A percentile compares a stretch with the other conserved stretches of the same genome.
Evolutionary conservation across 2,113 vertebrate genomes (phyloP).

Genomic region (Triplophysa rosa): DNA sequence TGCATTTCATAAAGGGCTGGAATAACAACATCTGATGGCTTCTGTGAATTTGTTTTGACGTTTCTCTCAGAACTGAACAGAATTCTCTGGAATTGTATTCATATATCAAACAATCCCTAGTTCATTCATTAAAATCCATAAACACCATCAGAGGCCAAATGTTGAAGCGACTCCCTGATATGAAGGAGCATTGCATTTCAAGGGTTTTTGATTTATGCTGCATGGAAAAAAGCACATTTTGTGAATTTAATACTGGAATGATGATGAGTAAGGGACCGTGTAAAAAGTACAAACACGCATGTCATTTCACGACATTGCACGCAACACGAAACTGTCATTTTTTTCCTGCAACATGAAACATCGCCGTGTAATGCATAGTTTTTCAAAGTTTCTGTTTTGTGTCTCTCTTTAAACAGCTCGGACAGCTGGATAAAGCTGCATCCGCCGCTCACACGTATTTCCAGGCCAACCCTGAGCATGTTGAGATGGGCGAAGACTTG

Average conservation of each 20-base stretch:
- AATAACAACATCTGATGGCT: conserved; percentile 18
- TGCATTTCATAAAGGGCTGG: conserved; percentile 14
- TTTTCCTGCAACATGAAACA: not conserved
- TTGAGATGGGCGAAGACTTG: conserved; percentile 87
- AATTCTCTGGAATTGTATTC: conserved; percentile 6
- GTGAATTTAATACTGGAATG: too few species aligned
- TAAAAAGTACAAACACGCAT: too few species aligned
- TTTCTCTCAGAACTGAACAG: not conserved
- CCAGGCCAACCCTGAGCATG: conserved; percentile 95
- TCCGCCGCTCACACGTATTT: conserved; percentile 96
- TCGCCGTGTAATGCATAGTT: not conserved
- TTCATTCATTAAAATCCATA: not conserved
- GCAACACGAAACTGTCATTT: too few species aligned
- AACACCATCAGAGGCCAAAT: not conserved
- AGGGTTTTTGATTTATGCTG: not conserved
- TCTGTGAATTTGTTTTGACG: conserved; percentile 8
- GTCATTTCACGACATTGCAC: too few species aligned
- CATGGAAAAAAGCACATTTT: too few species aligned
- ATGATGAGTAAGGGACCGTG: too few species aligned
- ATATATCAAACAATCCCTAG: not conserved
- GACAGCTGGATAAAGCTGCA: conserved; percentile 85
- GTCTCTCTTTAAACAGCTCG: conserved; percentile 70
- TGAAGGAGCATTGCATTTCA: not conserved
- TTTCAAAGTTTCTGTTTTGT: conserved; percentile 2
- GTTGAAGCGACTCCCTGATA: not conserved